phyloP scores from a whole-genome alignment of 2,797 vertebrate genomes.

The Monodelphis domestica region DNA sequence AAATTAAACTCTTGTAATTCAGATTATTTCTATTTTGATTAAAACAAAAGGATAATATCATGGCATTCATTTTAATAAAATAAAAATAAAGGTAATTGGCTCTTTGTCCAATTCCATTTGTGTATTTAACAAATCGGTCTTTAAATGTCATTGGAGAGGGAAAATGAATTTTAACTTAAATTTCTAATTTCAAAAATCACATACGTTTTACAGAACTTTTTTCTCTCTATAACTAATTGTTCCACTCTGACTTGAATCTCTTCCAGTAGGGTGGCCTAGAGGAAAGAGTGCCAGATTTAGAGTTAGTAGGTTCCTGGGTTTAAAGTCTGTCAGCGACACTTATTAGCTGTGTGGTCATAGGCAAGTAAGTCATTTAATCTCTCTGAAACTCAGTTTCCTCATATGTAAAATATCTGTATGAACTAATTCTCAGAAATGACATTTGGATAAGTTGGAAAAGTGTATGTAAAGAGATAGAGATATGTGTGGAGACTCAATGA shows the following conservation, averaged over 20 bases:
- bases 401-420: not conserved
- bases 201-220: not conserved
- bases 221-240: not conserved
- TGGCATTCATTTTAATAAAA: not conserved
- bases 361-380: not conserved
- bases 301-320: not conserved
- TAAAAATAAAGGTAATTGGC: not conserved
- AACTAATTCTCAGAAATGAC: not conserved
- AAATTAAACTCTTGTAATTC: not conserved
- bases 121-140: not conserved
- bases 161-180: constrained; percentile 27
- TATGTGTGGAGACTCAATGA: not conserved
- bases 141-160: not conserved
- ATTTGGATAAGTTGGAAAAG: not conserved
- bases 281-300: not conserved
- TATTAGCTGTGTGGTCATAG: not conserved
- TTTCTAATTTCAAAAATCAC: not conserved
- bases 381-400: not conserved
- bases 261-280: fast-evolving
- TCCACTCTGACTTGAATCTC: not conserved
- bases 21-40: not conserved
- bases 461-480: not conserved
- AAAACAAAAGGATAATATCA: not conserved
- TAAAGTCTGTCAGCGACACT: not conserved
- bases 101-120: not conserved